Conservation (phyloP, 2,113 vertebrate genomes). For the Pelecanus crispus region DNA sequence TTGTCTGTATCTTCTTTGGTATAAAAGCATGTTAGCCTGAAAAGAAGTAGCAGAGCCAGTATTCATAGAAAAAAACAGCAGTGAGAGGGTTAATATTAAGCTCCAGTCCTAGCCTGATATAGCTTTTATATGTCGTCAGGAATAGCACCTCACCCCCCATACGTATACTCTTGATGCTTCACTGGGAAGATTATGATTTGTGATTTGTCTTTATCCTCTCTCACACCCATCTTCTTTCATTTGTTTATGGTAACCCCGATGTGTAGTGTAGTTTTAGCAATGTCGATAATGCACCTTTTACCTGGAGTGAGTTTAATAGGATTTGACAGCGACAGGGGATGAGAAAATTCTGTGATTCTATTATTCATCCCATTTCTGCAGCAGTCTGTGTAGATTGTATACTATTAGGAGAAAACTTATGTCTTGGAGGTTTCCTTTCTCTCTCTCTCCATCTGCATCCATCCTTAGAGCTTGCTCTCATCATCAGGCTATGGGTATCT, state of each 20-base stretch:
- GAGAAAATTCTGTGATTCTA: conserved; percentile 50
- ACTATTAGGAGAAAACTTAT: not conserved
- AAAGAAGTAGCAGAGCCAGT: not conserved
- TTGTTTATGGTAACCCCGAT: not conserved
- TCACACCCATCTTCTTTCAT: conserved; percentile 15
- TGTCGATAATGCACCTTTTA: conserved; percentile 38
- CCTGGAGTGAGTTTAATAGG: conserved; percentile 45
- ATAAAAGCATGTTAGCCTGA: conserved; percentile 27
- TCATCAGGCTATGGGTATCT: not conserved
- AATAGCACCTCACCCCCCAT: not conserved
- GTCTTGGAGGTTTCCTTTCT: not conserved
- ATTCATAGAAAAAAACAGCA: not conserved
- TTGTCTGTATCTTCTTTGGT: conserved; percentile 24
- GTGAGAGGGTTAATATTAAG: conserved; percentile 1
- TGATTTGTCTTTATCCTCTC: conserved; percentile 39
- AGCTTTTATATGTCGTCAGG: not conserved
- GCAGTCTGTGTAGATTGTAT: not conserved
- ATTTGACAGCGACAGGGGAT: conserved; percentile 41
- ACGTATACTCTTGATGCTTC: not conserved
- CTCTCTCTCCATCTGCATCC: not conserved
- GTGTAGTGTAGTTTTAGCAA: conserved; percentile 26
- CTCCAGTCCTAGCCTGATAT: not conserved
- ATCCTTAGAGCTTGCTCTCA: not conserved
- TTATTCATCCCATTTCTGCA: conserved; percentile 43
- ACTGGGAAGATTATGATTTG: conserved; percentile 16